Evolutionary conservation across 2,113 vertebrate genomes (phyloP), one percentile per base, ranked within the genome.

Genomic region (Pogona vitticeps): DNA sequence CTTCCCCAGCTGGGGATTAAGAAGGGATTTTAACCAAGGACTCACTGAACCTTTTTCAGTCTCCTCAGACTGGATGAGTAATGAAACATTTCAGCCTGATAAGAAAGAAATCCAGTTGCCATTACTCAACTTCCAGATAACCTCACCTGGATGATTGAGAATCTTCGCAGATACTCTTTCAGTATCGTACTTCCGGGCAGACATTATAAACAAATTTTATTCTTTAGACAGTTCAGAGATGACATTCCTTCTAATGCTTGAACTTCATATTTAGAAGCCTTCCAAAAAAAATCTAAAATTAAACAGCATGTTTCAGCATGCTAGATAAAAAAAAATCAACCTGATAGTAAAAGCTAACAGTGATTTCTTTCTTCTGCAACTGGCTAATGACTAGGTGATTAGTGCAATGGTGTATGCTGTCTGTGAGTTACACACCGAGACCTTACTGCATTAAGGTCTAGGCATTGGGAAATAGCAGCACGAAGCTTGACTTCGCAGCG

Each of bases 231-330:
- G 70, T 14, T 42, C 70, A 61, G 58, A 3, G 10, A 42, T 84
- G 31, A 83, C 20, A 71, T 46, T 1, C 10, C 56, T 76, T 46
- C 26, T 8, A 26, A 40, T 76, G 31, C 31, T 28, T 84, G 82
- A 63, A 20, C 61, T n/a, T 52, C 5, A 23, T 21, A 33, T 33
- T 63, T 76, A 65, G 18, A n/a, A 56, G n/a, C 46, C 3, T 65
- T 76, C 21, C n/a, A 67, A 20, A 28, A 18, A 84, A 84, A 84
- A n/a, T n/a, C n/a, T 67, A 76, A 65, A 84, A 84, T 76, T 76
- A 42, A 84, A 75, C 15, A 40, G 2, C 14, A 80, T 31, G 26
- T 68, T 18, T n/a, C n/a, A 42, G 20, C 36, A 83, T 21, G 13
- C 56, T 72, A 38, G 18, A 3, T 71, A 67, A 15, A 46, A 67